Base-by-base conservation (phyloP, 2,113 vertebrate genomes). In the Steatornis caripensis region DNA sequence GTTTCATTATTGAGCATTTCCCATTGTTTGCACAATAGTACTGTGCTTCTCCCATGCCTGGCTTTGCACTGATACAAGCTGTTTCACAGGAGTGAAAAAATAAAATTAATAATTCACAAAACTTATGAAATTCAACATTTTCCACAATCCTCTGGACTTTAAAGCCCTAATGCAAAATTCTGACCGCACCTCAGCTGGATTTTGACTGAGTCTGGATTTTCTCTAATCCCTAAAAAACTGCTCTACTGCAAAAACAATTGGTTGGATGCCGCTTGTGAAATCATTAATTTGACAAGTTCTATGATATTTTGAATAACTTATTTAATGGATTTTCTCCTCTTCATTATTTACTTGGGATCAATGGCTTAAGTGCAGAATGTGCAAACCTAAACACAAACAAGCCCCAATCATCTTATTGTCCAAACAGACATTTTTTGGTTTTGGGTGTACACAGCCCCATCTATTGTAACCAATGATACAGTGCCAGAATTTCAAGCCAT, bases 351-450 rank as follows among this genome's bases (percentile, higher is more conserved):
- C 62, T 78, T 65, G 69, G 55, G 71, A 89, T 90, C 89, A 70
- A 88, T 76, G 60, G 46, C 64, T 87, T 82, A 46, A 43, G 45
- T 18, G 49, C 75, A 85, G 74, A 95, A 91, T 84, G 74, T 77
- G 81, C 70, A 89, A 93, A 94, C 39, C 85, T 70, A 91, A 94
- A 91, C 30, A 69, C 46, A 94, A 95, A 87, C 43, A 61, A 94
- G 61, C 34, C 54, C 69, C 6, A 21, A 61, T 60, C 70, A 80
- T 51, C 18, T 37, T 11, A 64, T 58, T 92, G 93, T 93, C 69
- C 75, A 53, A 68, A 18, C 9, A 46, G 48, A 55, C 77, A 46
- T 61, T 72, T 87, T 92, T 69, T 41, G 90, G 71, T 9, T 95
- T 95, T 62, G 96, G 89, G 92, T 74, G 89, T 84, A 16, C 76